Base-by-base conservation (phyloP, 1,140 invertebrate species). In the Phymorhynchus buccinoides region DNA sequence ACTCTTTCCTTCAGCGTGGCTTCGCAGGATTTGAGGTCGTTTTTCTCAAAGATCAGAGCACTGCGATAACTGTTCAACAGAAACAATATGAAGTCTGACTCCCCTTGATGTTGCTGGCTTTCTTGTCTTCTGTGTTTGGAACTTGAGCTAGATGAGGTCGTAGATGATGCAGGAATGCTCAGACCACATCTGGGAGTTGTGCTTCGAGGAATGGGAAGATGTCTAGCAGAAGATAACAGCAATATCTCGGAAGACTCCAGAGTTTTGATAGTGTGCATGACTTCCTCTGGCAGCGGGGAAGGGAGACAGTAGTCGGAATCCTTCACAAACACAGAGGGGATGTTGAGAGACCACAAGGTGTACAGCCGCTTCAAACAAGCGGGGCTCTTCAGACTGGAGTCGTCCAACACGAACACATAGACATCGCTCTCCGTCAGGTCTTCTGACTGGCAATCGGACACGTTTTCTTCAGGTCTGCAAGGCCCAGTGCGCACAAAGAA, bases 281-380 rank as follows among this genome's bases (percentile, higher is more conserved):
- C 41, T 1, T 41, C 32, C 9, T 86, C 85, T 0, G 85, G 85
- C 42, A 86, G 44, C 6, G 85, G 85, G 7, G 71, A 80, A 9
- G 85, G 82, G 42, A 86, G 39, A 32, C 32, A 52, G 42, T 79
- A 86, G 52, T 77, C 48, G 30, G 52, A 71, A 7, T 81, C 66
- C 66, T 84, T 83, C 35, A 86, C 73, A 66, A 86, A 86, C n/a
- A 86, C 62, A 42, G 62, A 84, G 30, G 85, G 85, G 44, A 86
- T 62, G 77, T 86, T 75, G 71, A 86, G 18, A n/a, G 85, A 56
- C 77, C 85, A 84, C 18, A 82, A 82, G 14, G 52, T 56, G 62
- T 42, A 77, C 30, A 86, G 78, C 35, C 79, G 56, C n/a, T 75
- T 14, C 39, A 48, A 80, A 30, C 85, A 84, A 9, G 48, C 39